Base-by-base conservation (phyloP, 2,113 vertebrate genomes). In the Syngnathus scovelli region DNA sequence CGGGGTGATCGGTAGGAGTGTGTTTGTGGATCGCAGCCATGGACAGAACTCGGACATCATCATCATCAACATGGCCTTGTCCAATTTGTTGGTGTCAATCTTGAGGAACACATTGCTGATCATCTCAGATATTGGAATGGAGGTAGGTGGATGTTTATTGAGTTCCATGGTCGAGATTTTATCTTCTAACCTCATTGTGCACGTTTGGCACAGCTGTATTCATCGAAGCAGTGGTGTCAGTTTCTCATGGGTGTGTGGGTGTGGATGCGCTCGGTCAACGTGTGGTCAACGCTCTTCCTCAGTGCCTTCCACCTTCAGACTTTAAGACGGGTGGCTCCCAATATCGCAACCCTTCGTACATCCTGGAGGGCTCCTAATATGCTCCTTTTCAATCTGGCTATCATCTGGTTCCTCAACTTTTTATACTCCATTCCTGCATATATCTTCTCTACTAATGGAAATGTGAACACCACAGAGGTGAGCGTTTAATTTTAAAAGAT, bases 201-300 rank as follows among this genome's bases (percentile, higher is more conserved):
- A 21, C 9, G 23, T 62, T 33, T 67, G 15, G 68, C 51, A 37
- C 76, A 91, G 88, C 67, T 92, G 2, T 87, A 87, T 68, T 82
- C 84, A 2, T 82, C 84, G 51, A 87, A 69, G 61, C 65, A 66
- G 12, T 90, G 85, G 84, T 93, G 93, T 70, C 87, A 79, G 61
- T 52, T 92, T n/a, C 83, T 93, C 72, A 93, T 93, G 92, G 91
- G 87, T 2, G 1, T 91, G 19, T 93, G 91, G 90, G 88, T 93
- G 73, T 92, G 92, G 89, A 75, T 93, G 27, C 90, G 91, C 27
- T 88, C 89, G 0, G 90, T 87, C 51, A 92, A 91, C 2, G 89
- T 91, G n/a, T 93, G 92, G 92, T 92, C 90, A 0, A 93, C 90
- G 0, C 80, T 93, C 23, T 91, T 85, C 64, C 89, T 93, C 67